Evolutionary conservation across 2,113 vertebrate genomes (phyloP).

Genomic region (Heptranchias perlo): DNA sequence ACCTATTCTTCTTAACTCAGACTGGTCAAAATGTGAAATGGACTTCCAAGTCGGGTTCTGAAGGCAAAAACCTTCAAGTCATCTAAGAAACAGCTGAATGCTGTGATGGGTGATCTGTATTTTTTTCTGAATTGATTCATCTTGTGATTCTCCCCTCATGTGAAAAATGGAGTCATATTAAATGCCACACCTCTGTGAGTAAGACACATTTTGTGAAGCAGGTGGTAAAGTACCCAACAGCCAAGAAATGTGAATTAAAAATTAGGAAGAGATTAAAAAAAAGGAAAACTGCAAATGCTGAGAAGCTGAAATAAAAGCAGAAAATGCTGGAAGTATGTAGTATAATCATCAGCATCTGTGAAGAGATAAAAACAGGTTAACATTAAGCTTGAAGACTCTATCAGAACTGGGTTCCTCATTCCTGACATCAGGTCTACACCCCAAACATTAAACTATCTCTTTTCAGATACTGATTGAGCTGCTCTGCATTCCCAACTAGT

Average conservation of each 20-base stretch:
- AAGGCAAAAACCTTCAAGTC: neutral
- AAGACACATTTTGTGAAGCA: neutral
- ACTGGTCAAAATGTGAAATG: neutral
- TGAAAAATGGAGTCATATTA: neutral
- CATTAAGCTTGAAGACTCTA: too few species aligned
- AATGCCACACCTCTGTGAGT: neutral
- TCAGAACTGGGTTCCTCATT: too few species aligned
- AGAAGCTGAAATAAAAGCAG: neutral
- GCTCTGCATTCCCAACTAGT: too few species aligned
- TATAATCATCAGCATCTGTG: neutral
- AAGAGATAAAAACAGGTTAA: neutral
- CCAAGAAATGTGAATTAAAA: neutral
- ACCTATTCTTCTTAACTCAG: neutral
- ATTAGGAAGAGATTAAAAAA: neutral
- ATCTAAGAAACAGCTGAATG: neutral
- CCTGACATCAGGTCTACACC: too few species aligned
- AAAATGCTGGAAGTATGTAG: neutral
- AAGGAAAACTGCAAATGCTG: neutral
- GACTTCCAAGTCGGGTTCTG: neutral
- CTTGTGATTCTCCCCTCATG: neutral
- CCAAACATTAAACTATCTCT: too few species aligned
- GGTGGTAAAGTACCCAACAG: neutral
- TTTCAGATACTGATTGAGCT: too few species aligned
- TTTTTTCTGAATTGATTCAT: neutral
- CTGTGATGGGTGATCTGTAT: neutral